Percentiles rank a stretch among this genome's conserved stretches.
Conservation (phyloP, 2,888 invertebrate genomes). For the Luperina nickerlii region DNA sequence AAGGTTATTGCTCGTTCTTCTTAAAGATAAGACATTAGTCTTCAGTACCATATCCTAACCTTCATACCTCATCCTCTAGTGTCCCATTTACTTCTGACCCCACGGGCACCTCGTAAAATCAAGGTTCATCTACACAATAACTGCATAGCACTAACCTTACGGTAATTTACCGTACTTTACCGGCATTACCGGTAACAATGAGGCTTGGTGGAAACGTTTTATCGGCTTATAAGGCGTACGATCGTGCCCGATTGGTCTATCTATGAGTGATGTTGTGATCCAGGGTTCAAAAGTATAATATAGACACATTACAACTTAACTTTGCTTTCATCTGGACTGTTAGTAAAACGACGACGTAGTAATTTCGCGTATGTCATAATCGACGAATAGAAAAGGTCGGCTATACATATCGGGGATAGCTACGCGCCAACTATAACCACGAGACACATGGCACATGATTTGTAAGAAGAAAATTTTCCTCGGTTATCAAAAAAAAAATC, state of each 20-base stretch:
- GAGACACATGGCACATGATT: too few species aligned
- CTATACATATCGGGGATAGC: not conserved
- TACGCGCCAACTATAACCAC: too few species aligned
- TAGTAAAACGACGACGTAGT: not conserved
- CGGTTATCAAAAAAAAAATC: too few species aligned
- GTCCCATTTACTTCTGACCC: conserved; percentile 74
- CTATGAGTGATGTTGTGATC: conserved; percentile 47
- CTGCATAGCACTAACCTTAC: conserved; percentile 69
- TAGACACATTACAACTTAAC: conserved; percentile 26
- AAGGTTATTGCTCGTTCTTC: too few species aligned
- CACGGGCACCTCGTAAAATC: conserved; percentile 69
- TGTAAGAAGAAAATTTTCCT: not conserved
- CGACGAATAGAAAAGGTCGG: too few species aligned
- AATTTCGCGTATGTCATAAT: not conserved
- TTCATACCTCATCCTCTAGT: conserved; percentile 48
- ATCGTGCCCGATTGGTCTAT: conserved; percentile 59
- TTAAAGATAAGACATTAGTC: not conserved
- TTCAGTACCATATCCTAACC: conserved; percentile 44
- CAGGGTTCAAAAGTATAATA: conserved; percentile 36
- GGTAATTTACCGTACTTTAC: conserved; percentile 78
- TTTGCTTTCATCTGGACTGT: conserved; percentile 16
- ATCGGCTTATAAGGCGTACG: conserved; percentile 62
- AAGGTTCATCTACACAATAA: conserved; percentile 75
- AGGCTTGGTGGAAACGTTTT: conserved; percentile 62
- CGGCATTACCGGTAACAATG: conserved; percentile 71